Conservation (phyloP, 2,113 vertebrate species). For the Grantiella picta region DNA sequence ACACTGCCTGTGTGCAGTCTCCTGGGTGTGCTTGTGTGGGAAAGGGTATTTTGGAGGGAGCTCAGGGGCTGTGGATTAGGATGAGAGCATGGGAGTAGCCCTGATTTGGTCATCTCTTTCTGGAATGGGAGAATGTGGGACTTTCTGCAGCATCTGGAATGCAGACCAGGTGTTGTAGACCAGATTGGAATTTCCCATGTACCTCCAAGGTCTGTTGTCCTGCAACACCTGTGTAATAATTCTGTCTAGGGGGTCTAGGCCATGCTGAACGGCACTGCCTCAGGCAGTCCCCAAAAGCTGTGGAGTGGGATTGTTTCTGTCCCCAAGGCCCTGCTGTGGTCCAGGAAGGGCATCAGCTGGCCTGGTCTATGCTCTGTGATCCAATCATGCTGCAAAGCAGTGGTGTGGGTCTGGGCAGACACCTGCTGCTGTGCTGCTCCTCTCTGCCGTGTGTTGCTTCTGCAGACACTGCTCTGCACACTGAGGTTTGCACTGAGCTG, state of each 20-base stretch:
- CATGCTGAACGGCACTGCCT: not conserved
- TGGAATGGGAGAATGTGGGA: not conserved
- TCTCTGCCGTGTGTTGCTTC: not conserved
- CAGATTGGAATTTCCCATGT: not conserved
- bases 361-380: not conserved
- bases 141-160: not conserved
- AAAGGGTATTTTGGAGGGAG: not conserved
- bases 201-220: not conserved
- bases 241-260: not conserved
- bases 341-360: not conserved
- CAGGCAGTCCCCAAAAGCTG: not conserved
- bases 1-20: not conserved
- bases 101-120: not conserved
- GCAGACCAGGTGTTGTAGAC: not conserved
- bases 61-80: not conserved
- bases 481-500: not conserved
- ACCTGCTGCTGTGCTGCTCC: not conserved
- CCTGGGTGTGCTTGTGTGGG: not conserved
- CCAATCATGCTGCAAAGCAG: not conserved
- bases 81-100: not conserved
- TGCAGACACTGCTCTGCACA: not conserved
- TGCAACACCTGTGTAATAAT: rapidly evolving
- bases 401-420: not conserved
- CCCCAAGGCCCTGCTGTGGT: rapidly evolving
- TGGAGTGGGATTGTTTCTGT: not conserved